Conservation (phyloP, 1,140 invertebrate species). For the Sweltsa coloradensis region DNA sequence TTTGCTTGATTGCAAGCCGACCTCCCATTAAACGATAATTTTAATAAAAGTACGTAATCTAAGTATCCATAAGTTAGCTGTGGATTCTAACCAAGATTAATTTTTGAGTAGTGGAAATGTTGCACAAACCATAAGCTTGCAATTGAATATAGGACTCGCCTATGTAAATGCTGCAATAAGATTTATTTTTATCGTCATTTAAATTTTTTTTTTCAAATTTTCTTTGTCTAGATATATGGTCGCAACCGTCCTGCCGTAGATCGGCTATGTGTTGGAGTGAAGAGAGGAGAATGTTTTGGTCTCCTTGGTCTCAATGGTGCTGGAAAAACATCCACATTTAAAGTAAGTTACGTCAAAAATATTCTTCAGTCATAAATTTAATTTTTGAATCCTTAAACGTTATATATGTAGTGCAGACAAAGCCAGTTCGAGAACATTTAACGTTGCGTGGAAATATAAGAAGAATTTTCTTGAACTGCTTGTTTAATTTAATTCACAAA, state of each 20-base stretch:
- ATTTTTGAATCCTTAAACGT: too few relatives aligned
- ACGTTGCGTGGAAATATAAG: too few relatives aligned
- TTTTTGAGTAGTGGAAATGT: background rate
- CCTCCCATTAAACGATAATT: background rate
- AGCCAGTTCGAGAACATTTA: too few relatives aligned
- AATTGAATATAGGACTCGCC: background rate
- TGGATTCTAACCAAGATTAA: too few relatives aligned
- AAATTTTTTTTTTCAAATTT: conserved; percentile 3
- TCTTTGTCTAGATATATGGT: conserved; percentile 15
- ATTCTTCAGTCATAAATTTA: background rate
- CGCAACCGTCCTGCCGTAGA: conserved; percentile 41
- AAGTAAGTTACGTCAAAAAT: conserved; percentile 28
- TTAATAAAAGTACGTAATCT: too few relatives aligned
- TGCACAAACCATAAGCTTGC: background rate
- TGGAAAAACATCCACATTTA: conserved; percentile 84
- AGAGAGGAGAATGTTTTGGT: conserved; percentile 73
- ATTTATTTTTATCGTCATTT: background rate
- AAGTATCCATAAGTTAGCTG: too few relatives aligned
- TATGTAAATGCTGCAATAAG: background rate
- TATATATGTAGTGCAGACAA: too few relatives aligned
- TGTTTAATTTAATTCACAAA: too few relatives aligned
- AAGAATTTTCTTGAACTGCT: too few relatives aligned
- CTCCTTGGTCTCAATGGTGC: conserved; percentile 73
- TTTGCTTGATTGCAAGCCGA: background rate
- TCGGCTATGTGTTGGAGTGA: conserved; percentile 53